Evolutionary conservation across 2,888 invertebrate genomes (phyloP), one percentile per base, ranked within the genome.

Genomic region (Phaedon cochleariae): DNA sequence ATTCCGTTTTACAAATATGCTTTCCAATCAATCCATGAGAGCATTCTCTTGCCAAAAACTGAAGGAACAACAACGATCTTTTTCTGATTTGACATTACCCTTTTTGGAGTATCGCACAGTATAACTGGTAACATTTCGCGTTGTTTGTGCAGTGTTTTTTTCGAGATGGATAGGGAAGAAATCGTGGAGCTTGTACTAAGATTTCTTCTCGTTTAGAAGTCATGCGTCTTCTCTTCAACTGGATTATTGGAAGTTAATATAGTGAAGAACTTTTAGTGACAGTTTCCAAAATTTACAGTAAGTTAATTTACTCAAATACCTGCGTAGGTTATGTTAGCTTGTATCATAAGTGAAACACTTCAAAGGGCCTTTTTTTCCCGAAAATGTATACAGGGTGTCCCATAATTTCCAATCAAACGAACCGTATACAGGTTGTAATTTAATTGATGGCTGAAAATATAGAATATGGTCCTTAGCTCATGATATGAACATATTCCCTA

Each of bases 141-240:
- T 55, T 54, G 29, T 49, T 59, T 18, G 62, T 60, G 59, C 46
- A 60, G 65, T 65, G 59, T 15, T 21, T 59, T 34, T 17, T 37
- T 53, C 60, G 65, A 31, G 57, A 79, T 78, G 77, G 78, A 78
- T 59, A 75, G 73, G 58, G 70, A 63, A 57, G 77, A 77, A 61
- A 63, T 74, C 45, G 74, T 72, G 48, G 71, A 68, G 29, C 73
- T 76, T 26, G 62, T 78, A 52, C 63, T 77, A 10, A 70, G 66
- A 57, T 75, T 71, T 67, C 59, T 77, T 15, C 59, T 65, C n/a
- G 65, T 49, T 48, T 54, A 41, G 45, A 22, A 49, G 59, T 31
- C 54, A 46, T 46, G 20, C 10, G 7, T 7, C 6, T 46, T 17
- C 10, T 17, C 17, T 20, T 46, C 41, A 5, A 6, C 1, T 46